A percentile compares a stretch with the other conserved stretches of the same genome.
These are phyloP conservation scores for Sipha flava DNA, from an alignment of 1,140 invertebrate species.

Conservation along the genomic window DNA sequence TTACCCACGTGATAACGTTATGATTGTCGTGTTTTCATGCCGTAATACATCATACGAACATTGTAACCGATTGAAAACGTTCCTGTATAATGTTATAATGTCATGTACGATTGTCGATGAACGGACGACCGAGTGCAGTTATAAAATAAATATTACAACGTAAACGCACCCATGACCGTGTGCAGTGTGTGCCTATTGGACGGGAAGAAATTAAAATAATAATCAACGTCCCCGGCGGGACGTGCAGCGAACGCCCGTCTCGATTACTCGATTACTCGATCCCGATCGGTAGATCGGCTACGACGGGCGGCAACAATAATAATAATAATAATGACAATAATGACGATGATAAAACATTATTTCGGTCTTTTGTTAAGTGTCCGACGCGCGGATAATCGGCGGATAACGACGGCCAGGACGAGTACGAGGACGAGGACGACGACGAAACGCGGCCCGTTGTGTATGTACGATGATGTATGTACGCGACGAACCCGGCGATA, in stretches of 20 bases:
- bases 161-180: too few species aligned
- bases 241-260: background rate
- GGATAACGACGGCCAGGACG: too few species aligned
- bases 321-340: background rate
- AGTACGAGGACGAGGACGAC: too few species aligned
- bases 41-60: too few species aligned
- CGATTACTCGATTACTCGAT: background rate
- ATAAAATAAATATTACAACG: too few species aligned
- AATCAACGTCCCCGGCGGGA: background rate
- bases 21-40: too few species aligned
- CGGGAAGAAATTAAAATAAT: background rate
- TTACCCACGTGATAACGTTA: too few species aligned
- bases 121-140: too few species aligned
- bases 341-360: background rate
- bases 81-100: too few species aligned
- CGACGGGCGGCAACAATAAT: background rate
- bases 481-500: background rate
- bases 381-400: conserved; percentile 12
- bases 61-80: too few species aligned
- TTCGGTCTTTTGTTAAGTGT: conserved; percentile 6
- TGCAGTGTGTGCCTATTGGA: background rate
- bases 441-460: background rate
- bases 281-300: too few species aligned
- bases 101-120: too few species aligned
- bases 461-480: background rate